Percentiles rank a stretch among this genome's conserved stretches.
phyloP scores from a whole-genome alignment of 2,113 vertebrate genomes.

The Aramus guarauna region DNA sequence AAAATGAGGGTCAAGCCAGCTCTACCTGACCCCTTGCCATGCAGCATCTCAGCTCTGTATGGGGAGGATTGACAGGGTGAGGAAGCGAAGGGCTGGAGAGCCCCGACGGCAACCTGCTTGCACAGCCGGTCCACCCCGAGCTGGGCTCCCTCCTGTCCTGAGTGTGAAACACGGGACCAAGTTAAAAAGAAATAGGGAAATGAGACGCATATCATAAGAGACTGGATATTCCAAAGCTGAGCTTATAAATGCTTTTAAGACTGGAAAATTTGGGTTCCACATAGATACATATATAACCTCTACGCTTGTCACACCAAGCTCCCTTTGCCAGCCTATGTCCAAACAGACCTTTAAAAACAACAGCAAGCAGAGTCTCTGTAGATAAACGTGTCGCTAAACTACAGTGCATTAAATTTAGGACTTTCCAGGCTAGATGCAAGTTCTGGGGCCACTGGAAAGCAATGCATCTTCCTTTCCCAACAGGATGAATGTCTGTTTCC shows the following conservation, averaged over 20 bases:
- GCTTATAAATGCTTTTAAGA: background rate
- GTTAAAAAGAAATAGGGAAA: background rate
- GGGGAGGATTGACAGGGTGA: background rate
- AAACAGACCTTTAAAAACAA: background rate
- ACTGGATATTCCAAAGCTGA: background rate
- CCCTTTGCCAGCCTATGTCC: background rate
- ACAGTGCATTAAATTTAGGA: background rate
- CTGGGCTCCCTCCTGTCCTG: background rate
- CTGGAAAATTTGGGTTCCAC: background rate
- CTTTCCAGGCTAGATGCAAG: background rate
- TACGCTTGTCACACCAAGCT: background rate
- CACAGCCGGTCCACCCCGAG: background rate
- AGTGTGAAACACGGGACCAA: background rate
- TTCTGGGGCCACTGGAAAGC: background rate
- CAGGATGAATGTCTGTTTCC: slow-evolving; percentile 5
- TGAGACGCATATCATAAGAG: background rate
- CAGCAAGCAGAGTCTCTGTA: background rate
- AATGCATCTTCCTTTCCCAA: slow-evolving; percentile 3
- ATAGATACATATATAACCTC: background rate
- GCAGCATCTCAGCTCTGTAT: background rate
- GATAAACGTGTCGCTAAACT: background rate
- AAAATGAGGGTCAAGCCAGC: background rate
- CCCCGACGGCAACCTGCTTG: background rate
- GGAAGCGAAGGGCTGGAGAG: background rate
- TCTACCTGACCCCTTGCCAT: background rate